Evolutionary conservation across 2,797 vertebrate species (phyloP).

Genomic region (Cephalopachus bancanus): DNA sequence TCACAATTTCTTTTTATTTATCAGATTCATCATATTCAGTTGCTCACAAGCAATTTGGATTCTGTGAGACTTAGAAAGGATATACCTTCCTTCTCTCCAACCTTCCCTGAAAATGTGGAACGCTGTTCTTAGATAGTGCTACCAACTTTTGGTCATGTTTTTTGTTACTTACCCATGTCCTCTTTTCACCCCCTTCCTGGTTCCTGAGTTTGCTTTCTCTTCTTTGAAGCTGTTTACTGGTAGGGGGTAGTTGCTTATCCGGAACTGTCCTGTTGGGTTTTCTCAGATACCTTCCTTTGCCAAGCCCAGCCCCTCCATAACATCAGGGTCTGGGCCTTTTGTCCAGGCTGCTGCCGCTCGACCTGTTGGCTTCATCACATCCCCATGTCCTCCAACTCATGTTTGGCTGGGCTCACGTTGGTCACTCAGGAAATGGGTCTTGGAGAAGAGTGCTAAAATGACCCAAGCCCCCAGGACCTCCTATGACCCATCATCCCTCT

Average conservation of each 20-base stretch:
- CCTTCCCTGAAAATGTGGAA: not conserved
- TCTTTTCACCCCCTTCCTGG: not conserved
- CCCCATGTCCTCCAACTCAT: not conserved
- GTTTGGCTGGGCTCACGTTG: not conserved
- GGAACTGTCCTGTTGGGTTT: not conserved
- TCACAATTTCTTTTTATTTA: not conserved
- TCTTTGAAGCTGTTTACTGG: not conserved
- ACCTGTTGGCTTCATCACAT: not conserved
- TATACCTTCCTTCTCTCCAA: not conserved
- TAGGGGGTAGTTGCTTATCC: not conserved
- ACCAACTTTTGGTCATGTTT: not conserved
- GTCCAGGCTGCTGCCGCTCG: not conserved
- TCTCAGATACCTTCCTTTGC: not conserved
- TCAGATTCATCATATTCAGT: not conserved
- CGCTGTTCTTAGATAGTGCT: not conserved
- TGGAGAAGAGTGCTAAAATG: not conserved
- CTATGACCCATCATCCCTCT: not conserved
- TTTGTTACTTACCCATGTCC: not conserved
- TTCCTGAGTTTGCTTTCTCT: not conserved
- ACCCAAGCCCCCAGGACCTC: not conserved
- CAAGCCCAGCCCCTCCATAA: not conserved
- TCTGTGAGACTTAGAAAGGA: not conserved
- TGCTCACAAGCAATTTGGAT: not conserved
- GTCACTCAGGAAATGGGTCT: not conserved
- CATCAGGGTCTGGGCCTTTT: not conserved